A percentile compares a stretch with the other conserved stretches of the same genome.
phyloP scores from a whole-genome alignment of 2,888 invertebrate species.

The Abrostola tripartita region DNA sequence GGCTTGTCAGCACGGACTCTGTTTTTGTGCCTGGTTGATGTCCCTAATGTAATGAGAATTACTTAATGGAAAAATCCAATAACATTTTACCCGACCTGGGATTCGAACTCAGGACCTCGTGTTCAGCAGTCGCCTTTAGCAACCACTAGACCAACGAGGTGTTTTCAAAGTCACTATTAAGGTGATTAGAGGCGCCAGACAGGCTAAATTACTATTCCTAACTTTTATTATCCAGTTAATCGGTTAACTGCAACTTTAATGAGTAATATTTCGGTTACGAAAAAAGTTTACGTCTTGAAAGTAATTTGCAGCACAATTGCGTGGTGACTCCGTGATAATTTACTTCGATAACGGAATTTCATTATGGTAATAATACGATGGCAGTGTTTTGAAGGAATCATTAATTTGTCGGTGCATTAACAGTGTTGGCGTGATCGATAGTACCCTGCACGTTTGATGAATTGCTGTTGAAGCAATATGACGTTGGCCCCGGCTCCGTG shows the following conservation, averaged over 20 bases:
- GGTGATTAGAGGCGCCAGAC: constrained; percentile 45
- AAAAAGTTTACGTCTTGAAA: constrained; percentile 41
- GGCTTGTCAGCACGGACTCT: too few relatives aligned
- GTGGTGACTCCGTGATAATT: constrained; percentile 55
- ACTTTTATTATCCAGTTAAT: constrained; percentile 46
- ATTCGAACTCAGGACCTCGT: too few relatives aligned
- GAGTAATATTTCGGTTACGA: constrained; percentile 37
- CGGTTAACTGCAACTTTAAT: constrained; percentile 42
- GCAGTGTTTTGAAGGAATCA: constrained; percentile 71
- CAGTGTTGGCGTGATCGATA: constrained; percentile 69
- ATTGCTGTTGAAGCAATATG: constrained; percentile 60
- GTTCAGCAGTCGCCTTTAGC: too few relatives aligned
- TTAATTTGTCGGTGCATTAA: constrained; percentile 77
- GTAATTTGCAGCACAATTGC: constrained; percentile 50
- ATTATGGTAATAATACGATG: constrained; percentile 65
- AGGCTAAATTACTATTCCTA: constrained; percentile 29
- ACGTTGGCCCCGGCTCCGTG: constrained; percentile 39
- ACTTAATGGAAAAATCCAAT: too few relatives aligned
- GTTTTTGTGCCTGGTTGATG: too few relatives aligned
- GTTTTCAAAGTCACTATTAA: constrained; percentile 31
- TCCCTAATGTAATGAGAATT: too few relatives aligned
- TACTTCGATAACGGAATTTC: constrained; percentile 62
- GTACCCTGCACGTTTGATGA: constrained; percentile 70
- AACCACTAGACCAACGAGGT: constrained; percentile 7
- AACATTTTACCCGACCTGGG: neutral